Conservation (phyloP, 2,888 invertebrate species). For the Osmoderma eremita region DNA sequence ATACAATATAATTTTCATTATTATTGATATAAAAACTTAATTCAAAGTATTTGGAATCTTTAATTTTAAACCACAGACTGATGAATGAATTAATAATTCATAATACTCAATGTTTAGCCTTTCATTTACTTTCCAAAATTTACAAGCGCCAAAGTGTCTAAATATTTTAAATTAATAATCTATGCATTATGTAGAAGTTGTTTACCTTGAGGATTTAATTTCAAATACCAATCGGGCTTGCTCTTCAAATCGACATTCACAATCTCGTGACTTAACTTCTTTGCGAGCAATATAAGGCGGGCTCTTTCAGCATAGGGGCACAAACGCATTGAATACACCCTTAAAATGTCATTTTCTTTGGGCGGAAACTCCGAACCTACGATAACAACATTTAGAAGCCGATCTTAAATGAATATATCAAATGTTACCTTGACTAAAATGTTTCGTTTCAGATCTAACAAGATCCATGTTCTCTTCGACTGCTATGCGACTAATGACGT, state of each 20-base stretch:
- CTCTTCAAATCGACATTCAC: conserved; percentile 19
- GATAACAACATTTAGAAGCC: not conserved
- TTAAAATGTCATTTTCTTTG: conserved; percentile 5
- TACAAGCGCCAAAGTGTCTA: no score
- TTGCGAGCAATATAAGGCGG: conserved; percentile 19
- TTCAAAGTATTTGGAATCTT: no score
- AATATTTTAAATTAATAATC: no score
- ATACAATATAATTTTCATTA: no score
- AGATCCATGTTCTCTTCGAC: not conserved
- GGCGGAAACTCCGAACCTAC: not conserved
- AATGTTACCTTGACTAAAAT: conserved; percentile 1
- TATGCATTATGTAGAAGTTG: not conserved
- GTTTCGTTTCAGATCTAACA: conserved; percentile 1
- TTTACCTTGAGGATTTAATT: conserved; percentile 27
- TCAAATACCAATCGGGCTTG: conserved; percentile 25
- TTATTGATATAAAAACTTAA: no score
- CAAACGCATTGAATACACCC: conserved; percentile 24
- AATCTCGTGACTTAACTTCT: conserved; percentile 18
- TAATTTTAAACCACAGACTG: no score
- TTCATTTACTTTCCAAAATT: no score
- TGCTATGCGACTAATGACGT: no score
- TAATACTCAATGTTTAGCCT: no score
- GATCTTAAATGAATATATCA: not conserved
- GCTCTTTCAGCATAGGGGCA: conserved; percentile 29
- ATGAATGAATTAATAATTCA: no score